These are phyloP conservation scores for Oreochromis tanganicae DNA, from an alignment of 2,113 vertebrate genomes.

Conservation along the genomic window DNA sequence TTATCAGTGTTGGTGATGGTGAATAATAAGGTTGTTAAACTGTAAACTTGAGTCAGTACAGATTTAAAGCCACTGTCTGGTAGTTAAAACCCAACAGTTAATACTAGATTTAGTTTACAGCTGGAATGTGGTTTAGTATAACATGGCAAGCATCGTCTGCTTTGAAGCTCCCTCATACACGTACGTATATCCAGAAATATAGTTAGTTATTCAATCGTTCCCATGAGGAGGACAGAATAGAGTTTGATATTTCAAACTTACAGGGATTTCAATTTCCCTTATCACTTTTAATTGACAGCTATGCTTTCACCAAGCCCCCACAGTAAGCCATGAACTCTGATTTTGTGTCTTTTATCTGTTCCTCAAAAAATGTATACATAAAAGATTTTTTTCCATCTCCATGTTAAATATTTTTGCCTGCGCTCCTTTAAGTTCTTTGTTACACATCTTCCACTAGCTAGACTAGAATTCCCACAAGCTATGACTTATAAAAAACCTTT, in stretches of 20 bases:
- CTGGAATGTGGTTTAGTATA: background rate
- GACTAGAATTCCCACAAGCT: constrained; percentile 31
- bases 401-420: background rate
- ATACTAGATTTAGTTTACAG: background rate
- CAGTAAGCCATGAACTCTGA: background rate
- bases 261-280: background rate
- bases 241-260: constrained; percentile 16
- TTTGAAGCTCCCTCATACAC: background rate
- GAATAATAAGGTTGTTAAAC: background rate
- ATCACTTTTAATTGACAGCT: constrained; percentile 7
- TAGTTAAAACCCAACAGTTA: background rate
- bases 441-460: background rate
- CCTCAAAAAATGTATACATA: background rate
- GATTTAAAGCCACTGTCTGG: background rate
- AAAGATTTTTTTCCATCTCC: background rate
- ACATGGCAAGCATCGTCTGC: background rate
- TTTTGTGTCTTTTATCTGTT: background rate
- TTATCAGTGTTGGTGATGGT: too few species aligned
- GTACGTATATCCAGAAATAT: background rate
- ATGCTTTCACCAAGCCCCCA: background rate
- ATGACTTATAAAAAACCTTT: constrained; percentile 35
- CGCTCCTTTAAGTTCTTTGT: constrained; percentile 11
- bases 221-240: background rate
- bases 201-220: constrained; percentile 23
- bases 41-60: background rate